These are phyloP conservation scores for Ornithoptera alexandrae DNA, from an alignment of 2,888 invertebrate genomes.

Conservation along the genomic window DNA sequence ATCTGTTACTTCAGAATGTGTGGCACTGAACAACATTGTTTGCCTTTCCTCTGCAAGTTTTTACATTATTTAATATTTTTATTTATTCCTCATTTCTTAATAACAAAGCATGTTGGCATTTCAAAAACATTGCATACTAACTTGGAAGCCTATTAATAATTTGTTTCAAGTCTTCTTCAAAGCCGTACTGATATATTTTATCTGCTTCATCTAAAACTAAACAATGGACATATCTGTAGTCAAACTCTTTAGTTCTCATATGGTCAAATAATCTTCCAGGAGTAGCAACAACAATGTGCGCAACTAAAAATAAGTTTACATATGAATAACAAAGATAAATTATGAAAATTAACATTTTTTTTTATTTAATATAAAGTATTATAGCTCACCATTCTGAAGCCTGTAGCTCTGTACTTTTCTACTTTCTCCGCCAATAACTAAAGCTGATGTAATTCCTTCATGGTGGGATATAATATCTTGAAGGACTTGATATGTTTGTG, in stretches of 20 bases:
- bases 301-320: constrained; percentile 71
- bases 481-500: constrained; percentile 96
- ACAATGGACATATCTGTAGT: constrained; percentile 93
- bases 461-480: constrained; percentile 91
- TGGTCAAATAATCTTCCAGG: constrained; percentile 97
- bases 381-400: constrained; percentile 83
- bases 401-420: constrained; percentile 91
- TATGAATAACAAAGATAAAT: neutral
- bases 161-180: constrained; percentile 97
- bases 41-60: constrained; percentile 87
- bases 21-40: constrained; percentile 98
- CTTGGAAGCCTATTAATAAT: constrained; percentile 94
- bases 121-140: constrained; percentile 58
- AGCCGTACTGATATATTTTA: constrained; percentile 96
- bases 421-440: constrained; percentile 96
- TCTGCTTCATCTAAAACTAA: constrained; percentile 98
- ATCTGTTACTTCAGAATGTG: constrained; percentile 94
- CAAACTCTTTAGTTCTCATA: constrained; percentile 93
- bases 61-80: too few relatives aligned
- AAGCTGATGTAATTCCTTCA: constrained; percentile 88
- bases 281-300: constrained; percentile 95
- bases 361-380: neutral
- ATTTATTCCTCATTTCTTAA: too few relatives aligned
- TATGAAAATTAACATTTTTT: neutral
- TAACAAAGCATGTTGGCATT: too few relatives aligned